Base-by-base conservation (phyloP, 1,140 invertebrate species). In the Pectinophora gossypiella region DNA sequence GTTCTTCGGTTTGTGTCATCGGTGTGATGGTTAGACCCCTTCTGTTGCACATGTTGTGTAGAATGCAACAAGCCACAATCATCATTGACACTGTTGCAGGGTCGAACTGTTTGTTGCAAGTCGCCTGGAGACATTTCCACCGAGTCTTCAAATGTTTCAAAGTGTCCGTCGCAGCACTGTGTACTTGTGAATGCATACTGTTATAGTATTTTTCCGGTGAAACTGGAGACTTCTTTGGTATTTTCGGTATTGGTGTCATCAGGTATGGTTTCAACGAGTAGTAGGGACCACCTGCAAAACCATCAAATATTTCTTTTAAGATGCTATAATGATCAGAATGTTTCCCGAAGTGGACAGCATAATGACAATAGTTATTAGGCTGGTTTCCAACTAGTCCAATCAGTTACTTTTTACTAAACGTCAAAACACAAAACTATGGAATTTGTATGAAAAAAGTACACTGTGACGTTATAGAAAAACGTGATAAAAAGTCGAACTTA, bases 151-250 rank as follows among this genome's bases (percentile, higher is more conserved):
- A 32, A 16, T 82, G 79, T 56, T 83, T 83, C 4, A 85, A 82
- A 0, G 76, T 75, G 0, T 82, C 76, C 1, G 53, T 56, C 0
- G 78, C 74, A 0, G 59, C 55, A 1, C 43, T 59, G 47, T 76
- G 72, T 13, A 73, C 58, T 15, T 80, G 76, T 19, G 64, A 23
- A 62, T 83, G 79, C 12, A 85, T 27, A 19, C 61, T 77, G 0
- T 76, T 67, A 59, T 85, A 85, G 43, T 85, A 72, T 19, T 85
- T 83, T 7, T 82, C 82, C 0, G 79, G 79, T 2, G 79, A 78
- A 0, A 76, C 63, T 0, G 82, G 76, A 0, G 76, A 67, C 46
- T 85, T 85, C 47, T 85, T 85, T 3, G 79, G 76, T 18, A 83
- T 75, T 56, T 82, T 85, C 18, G 76, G 74, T n/a, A 83, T 71